These are phyloP conservation scores for Lasioglossum baleicum DNA, from an alignment of 1,140 invertebrate species.

Conservation along the genomic window DNA sequence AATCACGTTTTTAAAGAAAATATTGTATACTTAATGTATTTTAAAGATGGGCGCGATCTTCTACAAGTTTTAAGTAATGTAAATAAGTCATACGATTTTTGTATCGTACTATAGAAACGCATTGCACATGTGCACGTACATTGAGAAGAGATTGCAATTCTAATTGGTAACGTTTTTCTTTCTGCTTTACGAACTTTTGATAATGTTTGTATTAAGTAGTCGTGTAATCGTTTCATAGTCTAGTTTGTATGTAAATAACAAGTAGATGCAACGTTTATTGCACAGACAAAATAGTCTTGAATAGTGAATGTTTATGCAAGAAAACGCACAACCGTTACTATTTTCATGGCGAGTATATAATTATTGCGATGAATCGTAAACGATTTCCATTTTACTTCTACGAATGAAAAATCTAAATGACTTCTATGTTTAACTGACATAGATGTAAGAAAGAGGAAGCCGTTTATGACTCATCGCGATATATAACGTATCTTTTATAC, in stretches of 20 bases:
- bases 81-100: not conserved
- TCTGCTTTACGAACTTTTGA: not conserved
- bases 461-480: not conserved
- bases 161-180: not conserved
- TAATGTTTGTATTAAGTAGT: not conserved
- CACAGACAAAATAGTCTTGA: not conserved
- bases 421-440: not conserved
- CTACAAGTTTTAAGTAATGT: not conserved
- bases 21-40: not conserved
- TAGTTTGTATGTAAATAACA: conserved; percentile 7
- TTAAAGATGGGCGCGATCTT: not conserved
- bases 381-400: not conserved
- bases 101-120: not conserved
- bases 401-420: too few relatives aligned
- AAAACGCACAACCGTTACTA: conserved; percentile 16
- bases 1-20: not conserved
- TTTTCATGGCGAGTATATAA: conserved; percentile 9
- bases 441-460: not conserved
- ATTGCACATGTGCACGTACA: not conserved
- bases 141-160: not conserved
- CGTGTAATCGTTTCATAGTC: not conserved
- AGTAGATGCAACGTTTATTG: conserved; percentile 3
- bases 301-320: not conserved
- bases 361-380: not conserved
- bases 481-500: conserved; percentile 18